Base-by-base conservation (phyloP, 2,113 vertebrate species). In the Coptodon rendalli region DNA sequence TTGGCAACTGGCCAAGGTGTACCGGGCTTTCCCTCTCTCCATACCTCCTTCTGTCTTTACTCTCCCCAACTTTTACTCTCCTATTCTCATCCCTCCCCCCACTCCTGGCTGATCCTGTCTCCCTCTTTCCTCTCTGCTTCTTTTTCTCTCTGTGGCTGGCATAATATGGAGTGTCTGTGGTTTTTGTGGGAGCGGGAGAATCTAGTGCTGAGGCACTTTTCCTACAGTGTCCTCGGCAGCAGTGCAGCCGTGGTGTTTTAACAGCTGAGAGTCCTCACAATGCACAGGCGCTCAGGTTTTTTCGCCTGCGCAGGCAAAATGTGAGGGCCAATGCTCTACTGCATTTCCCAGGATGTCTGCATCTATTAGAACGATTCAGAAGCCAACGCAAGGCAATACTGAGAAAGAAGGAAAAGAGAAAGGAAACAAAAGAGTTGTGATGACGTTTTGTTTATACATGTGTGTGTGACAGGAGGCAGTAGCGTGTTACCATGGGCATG, bases 191-290 rank as follows among this genome's bases (percentile, higher is more conserved):
- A 96, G 94, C 81, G 38, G 94, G 95, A 92, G 96, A 97, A 97
- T 97, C 96, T 96, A 94, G 92, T 84, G 93, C 93, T 85, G 94
- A 96, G 95, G 95, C 94, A 94, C 95, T 96, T 96, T 96, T 95
- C 94, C 92, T 92, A 85, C 94, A 95, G 93, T 91, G 91, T 96
- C 95, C 94, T 95, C 95, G 92, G 91, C 89, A 59, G 94, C 94
- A 91, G 94, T 94, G 92, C 94, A 95, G 94, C 95, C 84, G 85
- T 91, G 93, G 94, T 97, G 96, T 97, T 97, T 96, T 94, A 96
- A 97, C 96, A 97, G 96, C 96, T 97, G 96, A 97, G 95, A 96
- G 96, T 95, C 95, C 96, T 97, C 96, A 96, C 93, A 92, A 93
- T 93, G 95, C 96, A 94, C 94, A 94, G 95, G 94, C 93, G 66